Conservation (phyloP, 2,797 vertebrate species). For the Centropyge bicolor region DNA sequence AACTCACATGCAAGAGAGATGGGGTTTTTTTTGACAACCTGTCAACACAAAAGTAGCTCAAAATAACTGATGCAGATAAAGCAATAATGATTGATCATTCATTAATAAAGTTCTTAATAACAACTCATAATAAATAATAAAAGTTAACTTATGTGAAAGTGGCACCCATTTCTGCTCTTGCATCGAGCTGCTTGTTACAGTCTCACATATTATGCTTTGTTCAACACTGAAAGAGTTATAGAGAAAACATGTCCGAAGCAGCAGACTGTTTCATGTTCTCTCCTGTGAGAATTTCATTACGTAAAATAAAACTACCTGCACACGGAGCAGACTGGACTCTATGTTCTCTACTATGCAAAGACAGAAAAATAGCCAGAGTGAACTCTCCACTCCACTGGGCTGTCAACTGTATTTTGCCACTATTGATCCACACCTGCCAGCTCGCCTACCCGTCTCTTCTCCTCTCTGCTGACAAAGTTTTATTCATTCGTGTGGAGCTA, state of each 20-base stretch:
- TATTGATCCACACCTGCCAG: constrained; percentile 46
- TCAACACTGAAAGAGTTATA: neutral
- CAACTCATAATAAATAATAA: neutral
- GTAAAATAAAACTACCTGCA: neutral
- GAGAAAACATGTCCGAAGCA: neutral
- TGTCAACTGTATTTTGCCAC: neutral
- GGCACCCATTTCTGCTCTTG: neutral
- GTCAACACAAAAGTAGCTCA: no score
- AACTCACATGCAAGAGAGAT: neutral
- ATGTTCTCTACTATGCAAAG: constrained; percentile 5
- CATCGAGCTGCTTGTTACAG: neutral
- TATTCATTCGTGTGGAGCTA: neutral
- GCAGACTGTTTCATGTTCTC: neutral
- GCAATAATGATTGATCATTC: neutral
- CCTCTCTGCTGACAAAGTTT: constrained; percentile 15
- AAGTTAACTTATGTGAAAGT: neutral
- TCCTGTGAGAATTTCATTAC: neutral
- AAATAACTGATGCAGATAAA: neutral
- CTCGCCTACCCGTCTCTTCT: constrained; percentile 9
- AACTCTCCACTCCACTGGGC: constrained; percentile 13
- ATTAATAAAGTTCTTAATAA: neutral
- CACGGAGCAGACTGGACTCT: neutral
- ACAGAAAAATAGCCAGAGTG: neutral
- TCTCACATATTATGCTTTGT: neutral
- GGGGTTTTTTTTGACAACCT: neutral